phyloP scores from a whole-genome alignment of 2,113 vertebrate species.

The Corvus hawaiiensis region DNA sequence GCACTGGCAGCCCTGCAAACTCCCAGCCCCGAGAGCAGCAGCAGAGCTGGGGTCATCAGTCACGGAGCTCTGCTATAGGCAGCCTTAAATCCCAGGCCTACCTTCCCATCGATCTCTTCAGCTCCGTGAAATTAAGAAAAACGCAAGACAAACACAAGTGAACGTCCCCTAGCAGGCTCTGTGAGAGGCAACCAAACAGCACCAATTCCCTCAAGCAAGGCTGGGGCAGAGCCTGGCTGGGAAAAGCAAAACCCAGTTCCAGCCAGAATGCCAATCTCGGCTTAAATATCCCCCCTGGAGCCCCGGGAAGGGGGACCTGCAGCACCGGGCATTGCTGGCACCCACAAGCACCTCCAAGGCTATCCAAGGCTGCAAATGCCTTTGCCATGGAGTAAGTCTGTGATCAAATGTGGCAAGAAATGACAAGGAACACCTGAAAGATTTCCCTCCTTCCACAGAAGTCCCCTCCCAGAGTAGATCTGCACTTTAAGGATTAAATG shows the following conservation, averaged over 20 bases:
- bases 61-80: not conserved
- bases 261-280: not conserved
- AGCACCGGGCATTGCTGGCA: fast-evolving
- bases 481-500: not conserved
- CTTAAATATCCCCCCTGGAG: not conserved
- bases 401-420: not conserved
- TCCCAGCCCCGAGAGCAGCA: not conserved
- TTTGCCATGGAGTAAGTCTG: not conserved
- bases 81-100: constrained; percentile 50
- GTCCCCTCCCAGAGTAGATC: not conserved
- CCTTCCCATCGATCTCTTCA: constrained; percentile 47
- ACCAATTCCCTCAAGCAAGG: not conserved
- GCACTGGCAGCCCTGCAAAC: not conserved
- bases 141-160: not conserved
- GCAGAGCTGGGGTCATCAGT: constrained; percentile 43
- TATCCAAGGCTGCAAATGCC: not conserved
- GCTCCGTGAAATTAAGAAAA: constrained; percentile 57
- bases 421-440: not conserved
- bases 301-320: fast-evolving
- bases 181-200: not conserved
- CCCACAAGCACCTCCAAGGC: fast-evolving
- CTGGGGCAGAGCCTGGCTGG: fast-evolving
- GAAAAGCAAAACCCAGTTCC: not conserved
- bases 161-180: not conserved
- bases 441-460: not conserved